phyloP scores from a whole-genome alignment of 2,797 vertebrate species.

The Karalla daura region DNA sequence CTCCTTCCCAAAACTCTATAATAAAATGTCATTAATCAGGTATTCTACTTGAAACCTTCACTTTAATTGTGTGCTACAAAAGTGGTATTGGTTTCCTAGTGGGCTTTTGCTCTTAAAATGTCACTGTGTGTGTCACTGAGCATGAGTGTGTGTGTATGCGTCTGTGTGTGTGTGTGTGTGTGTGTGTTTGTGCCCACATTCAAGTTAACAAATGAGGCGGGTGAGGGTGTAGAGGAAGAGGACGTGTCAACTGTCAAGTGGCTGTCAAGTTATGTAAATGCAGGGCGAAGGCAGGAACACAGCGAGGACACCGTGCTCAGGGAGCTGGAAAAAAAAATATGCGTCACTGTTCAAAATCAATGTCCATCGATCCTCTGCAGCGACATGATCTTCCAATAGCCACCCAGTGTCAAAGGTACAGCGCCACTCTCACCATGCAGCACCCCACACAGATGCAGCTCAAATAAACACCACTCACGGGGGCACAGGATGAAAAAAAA shows the following conservation, averaged over 20 bases:
- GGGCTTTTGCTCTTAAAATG: background rate
- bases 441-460: slow-evolving; percentile 17
- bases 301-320: slow-evolving; percentile 66
- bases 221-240: slow-evolving; percentile 33
- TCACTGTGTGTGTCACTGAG: background rate
- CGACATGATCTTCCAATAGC: slow-evolving; percentile 72
- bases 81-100: background rate
- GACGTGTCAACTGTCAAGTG: slow-evolving; percentile 67
- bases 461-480: slow-evolving; percentile 39
- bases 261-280: slow-evolving; percentile 79
- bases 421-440: background rate
- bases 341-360: slow-evolving; percentile 78
- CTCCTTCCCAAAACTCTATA: too few species aligned
- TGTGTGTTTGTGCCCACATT: slow-evolving; percentile 18
- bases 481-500: slow-evolving; percentile 50
- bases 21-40: background rate
- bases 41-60: background rate
- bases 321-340: slow-evolving; percentile 73
- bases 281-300: slow-evolving; percentile 51
- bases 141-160: background rate
- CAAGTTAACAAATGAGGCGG: slow-evolving; percentile 47
- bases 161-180: too few species aligned
- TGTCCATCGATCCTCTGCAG: slow-evolving; percentile 72
- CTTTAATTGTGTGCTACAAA: background rate
- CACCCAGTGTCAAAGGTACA: slow-evolving; percentile 48